phyloP scores from a whole-genome alignment of 2,113 vertebrate species.

The Synodontis membranacea region DNA sequence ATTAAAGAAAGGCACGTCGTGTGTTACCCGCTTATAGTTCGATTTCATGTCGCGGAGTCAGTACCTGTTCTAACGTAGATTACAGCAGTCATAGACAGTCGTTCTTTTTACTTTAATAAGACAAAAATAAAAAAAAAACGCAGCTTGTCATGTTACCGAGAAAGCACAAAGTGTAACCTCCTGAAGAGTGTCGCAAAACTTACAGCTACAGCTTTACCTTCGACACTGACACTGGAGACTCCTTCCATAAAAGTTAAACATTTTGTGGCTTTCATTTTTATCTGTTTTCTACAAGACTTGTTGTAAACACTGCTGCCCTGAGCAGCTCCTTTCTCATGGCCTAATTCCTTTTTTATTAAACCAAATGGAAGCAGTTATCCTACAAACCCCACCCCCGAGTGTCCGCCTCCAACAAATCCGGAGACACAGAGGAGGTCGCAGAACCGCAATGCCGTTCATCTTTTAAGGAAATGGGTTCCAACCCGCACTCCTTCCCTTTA shows the following conservation, averaged over 20 bases:
- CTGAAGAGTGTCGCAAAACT: background rate
- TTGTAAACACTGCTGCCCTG: background rate
- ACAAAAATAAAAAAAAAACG: too few species aligned
- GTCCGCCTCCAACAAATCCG: background rate
- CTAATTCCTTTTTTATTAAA: background rate
- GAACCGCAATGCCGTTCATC: constrained; percentile 31
- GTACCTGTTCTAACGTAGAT: too few species aligned
- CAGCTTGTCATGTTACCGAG: too few species aligned
- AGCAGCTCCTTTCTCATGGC: background rate
- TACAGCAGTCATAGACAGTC: too few species aligned
- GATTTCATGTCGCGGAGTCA: too few species aligned
- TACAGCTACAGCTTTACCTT: background rate
- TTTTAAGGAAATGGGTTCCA: background rate
- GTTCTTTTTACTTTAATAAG: too few species aligned
- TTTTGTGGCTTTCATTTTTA: background rate
- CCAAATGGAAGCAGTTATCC: constrained; percentile 15
- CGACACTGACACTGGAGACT: background rate
- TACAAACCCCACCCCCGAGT: background rate
- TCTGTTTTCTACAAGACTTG: background rate
- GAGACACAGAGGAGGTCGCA: constrained; percentile 22
- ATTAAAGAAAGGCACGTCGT: background rate
- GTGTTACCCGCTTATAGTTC: too few species aligned
- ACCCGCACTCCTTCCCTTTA: background rate
- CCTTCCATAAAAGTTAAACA: background rate
- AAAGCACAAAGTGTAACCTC: background rate